Base-by-base conservation (phyloP, 37 sponge, comb jelly and placozoan species). In the Cliona cf. orientalis region DNA sequence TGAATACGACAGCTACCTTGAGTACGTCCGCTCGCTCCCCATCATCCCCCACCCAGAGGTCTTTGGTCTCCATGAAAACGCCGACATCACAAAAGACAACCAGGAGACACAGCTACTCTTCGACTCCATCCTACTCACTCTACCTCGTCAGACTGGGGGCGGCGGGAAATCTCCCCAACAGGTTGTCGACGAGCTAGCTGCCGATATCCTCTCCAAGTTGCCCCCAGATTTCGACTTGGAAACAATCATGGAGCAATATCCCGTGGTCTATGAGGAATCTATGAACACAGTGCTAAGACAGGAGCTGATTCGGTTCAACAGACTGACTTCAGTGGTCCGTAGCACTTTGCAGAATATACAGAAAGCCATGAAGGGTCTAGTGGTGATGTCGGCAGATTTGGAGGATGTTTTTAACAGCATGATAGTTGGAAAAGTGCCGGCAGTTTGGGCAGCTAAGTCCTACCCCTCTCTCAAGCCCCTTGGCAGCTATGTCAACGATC, bases 211-310 rank as follows among this genome's bases (percentile, higher is more conserved):
- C 23, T 90, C 94, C 72, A 98, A 98, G 62, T 76, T 98, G 26
- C 99, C 99, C 5, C 86, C 86, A 23, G 88, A 98, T 71, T 98
- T 94, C 70, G 80, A 98, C 78, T 72, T 94, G 39, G 96, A 98
- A 82, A 86, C 85, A 75, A 88, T 94, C 17, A 87, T 94, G 84
- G 75, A 96, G 77, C 72, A 81, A 70, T 96, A 87, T 59, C 97
- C 99, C 25, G 99, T 96, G 29, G 86, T 87, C 46, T 96, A 99
- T 57, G 74, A 80, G n/a, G 97, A 96, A 84, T 94, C 95, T 37
- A 99, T 96, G 97, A 96, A 96, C 78, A 99, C 97, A 63, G 99
- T 99, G 7, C 89, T 99, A 73, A 64, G 95, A n/a, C 99, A 99
- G 84, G 99, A 99, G 71, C 74, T 99, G 71, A 96, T 92, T 28